Evolutionary conservation across 2,888 invertebrate genomes (phyloP).

Genomic region (Epiblema foenella): DNA sequence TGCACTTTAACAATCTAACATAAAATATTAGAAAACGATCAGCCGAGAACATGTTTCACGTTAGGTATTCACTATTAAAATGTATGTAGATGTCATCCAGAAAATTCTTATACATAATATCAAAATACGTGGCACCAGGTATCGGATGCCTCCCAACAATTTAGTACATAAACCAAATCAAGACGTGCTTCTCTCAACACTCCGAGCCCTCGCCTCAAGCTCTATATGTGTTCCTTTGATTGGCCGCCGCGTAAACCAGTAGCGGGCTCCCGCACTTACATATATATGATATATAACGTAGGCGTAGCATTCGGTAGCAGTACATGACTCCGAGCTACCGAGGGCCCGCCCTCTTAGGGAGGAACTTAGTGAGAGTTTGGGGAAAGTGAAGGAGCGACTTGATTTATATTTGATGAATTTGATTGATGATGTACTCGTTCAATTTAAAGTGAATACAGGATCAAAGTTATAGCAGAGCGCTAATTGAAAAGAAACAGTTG

Average conservation of each 20-base stretch:
- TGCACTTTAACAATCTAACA: too few relatives aligned
- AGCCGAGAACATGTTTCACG: too few relatives aligned
- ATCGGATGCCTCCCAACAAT: too few relatives aligned
- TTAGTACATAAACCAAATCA: background rate
- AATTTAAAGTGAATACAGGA: background rate
- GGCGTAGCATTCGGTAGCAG: slow-evolving; percentile 40
- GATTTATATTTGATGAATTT: background rate
- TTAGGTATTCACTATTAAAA: too few relatives aligned
- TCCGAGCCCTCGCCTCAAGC: slow-evolving; percentile 53
- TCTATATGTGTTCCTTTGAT: slow-evolving; percentile 60
- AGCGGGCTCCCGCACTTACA: slow-evolving; percentile 66
- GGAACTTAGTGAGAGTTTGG: slow-evolving; percentile 47
- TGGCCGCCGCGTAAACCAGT: slow-evolving; percentile 83
- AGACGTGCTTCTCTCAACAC: slow-evolving; percentile 40
- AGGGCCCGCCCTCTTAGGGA: slow-evolving; percentile 64
- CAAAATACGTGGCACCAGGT: too few relatives aligned
- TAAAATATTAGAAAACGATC: too few relatives aligned
- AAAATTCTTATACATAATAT: too few relatives aligned
- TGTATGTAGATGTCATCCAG: too few relatives aligned
- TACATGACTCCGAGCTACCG: slow-evolving; percentile 56
- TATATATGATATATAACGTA: slow-evolving; percentile 45
- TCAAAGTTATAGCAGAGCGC: background rate
- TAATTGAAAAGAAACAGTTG: background rate
- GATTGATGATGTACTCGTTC: background rate
- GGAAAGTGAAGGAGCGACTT: slow-evolving; percentile 5